A percentile compares a stretch with the other conserved stretches of the same genome.
Evolutionary conservation across 2,113 vertebrate species (phyloP).

Genomic region (Lampris megalopsis): DNA sequence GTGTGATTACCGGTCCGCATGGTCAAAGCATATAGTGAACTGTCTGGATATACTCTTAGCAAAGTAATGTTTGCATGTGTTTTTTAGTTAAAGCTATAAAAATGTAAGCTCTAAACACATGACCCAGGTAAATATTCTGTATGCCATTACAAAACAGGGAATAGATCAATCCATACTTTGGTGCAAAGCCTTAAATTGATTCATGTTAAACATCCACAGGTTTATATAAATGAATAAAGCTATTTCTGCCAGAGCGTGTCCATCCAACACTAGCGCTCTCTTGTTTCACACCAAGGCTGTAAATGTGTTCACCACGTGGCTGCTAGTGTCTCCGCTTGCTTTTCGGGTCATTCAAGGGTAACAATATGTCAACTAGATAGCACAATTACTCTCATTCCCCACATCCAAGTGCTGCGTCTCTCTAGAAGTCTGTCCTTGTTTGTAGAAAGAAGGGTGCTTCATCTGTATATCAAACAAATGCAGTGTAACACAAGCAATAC

Average conservation of each 20-base stretch:
- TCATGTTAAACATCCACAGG: not conserved
- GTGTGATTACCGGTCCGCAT: too few species aligned
- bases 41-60: not conserved
- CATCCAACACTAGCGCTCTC: constrained; percentile 18
- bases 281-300: not conserved
- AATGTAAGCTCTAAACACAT: not conserved
- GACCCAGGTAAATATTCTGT: too few species aligned
- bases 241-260: not conserved
- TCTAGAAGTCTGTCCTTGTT: not conserved
- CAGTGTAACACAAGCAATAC: not conserved
- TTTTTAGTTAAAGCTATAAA: not conserved
- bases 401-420: not conserved
- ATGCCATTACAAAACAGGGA: too few species aligned
- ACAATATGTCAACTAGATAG: constrained; percentile 23
- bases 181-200: not conserved
- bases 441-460: not conserved
- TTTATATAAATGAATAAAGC: not conserved
- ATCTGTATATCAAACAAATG: not conserved
- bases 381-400: not conserved
- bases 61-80: not conserved
- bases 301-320: constrained; percentile 46
- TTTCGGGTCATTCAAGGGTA: constrained; percentile 43
- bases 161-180: not conserved
- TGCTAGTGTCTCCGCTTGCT: constrained; percentile 48
- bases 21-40: not conserved